Conservation (phyloP, 2,888 invertebrate genomes). For the Nymphalis polychloros region DNA sequence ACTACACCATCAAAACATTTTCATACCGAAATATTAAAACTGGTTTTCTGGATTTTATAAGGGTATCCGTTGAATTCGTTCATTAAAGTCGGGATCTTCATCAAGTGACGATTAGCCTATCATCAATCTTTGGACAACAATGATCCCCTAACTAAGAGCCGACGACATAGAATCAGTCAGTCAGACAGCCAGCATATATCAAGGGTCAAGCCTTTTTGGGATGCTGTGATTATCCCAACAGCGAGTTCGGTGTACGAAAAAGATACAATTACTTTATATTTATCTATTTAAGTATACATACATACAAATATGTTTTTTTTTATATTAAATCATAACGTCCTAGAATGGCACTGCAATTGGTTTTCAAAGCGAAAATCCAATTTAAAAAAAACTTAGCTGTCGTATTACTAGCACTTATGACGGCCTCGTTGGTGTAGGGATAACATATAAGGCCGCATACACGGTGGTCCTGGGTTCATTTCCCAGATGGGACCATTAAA, state of each 20-base stretch:
- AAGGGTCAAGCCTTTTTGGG: conserved; percentile 40
- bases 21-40: conserved; percentile 1
- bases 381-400: too few species aligned
- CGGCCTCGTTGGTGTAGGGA: too few species aligned
- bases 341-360: too few species aligned
- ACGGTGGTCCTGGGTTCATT: too few species aligned
- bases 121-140: conserved; percentile 70
- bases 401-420: too few species aligned
- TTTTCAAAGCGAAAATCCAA: too few species aligned
- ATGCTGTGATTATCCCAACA: conserved; percentile 16
- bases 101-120: conserved; percentile 59
- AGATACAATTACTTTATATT: not conserved
- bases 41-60: not conserved
- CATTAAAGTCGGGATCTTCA: conserved; percentile 50
- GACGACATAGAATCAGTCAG: conserved; percentile 58
- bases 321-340: too few species aligned
- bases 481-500: too few species aligned
- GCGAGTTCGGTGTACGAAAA: conserved; percentile 14
- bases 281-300: too few species aligned
- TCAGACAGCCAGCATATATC: conserved; percentile 47
- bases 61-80: conserved; percentile 41
- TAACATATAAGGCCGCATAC: too few species aligned
- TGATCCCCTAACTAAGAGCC: conserved; percentile 69
- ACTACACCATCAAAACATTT: not conserved
- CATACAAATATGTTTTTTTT: too few species aligned